Conservation (phyloP, 2,888 invertebrate species). For the Orgyia antiqua region DNA sequence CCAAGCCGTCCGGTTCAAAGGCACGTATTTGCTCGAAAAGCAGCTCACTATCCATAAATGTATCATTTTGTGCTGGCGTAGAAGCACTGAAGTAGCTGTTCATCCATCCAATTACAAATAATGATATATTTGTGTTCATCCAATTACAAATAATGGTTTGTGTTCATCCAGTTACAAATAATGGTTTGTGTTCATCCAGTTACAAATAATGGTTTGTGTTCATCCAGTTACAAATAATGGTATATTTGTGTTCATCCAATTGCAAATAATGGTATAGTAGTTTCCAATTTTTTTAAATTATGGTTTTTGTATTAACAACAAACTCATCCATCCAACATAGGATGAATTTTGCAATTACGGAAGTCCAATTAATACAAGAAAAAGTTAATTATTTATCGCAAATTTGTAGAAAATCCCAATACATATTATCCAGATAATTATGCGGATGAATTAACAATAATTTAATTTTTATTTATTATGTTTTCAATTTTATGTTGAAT, state of each 20-base stretch:
- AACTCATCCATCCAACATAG: background rate
- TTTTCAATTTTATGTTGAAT: too few relatives aligned
- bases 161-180: background rate
- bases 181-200: too few relatives aligned
- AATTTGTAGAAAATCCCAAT: too few relatives aligned
- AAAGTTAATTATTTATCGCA: too few relatives aligned
- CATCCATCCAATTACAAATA: background rate
- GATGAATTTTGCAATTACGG: background rate
- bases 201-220: too few relatives aligned
- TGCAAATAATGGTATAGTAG: too few relatives aligned
- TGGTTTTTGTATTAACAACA: too few relatives aligned
- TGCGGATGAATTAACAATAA: too few relatives aligned
- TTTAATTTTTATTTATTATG: too few relatives aligned
- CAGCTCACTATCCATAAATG: constrained; percentile 63
- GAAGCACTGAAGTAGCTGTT: constrained; percentile 59
- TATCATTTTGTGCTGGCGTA: constrained; percentile 57
- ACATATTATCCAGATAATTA: too few relatives aligned
- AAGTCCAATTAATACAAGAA: background rate
- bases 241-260: background rate
- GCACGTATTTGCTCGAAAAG: constrained; percentile 65
- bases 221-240: background rate
- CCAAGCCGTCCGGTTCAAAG: constrained; percentile 59
- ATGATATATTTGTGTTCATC: background rate
- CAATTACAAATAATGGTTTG: too few relatives aligned
- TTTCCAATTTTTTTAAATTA: too few relatives aligned